Evolutionary conservation across 2,113 vertebrate species (phyloP).

Genomic region (Tympanuchus pallidicinctus): DNA sequence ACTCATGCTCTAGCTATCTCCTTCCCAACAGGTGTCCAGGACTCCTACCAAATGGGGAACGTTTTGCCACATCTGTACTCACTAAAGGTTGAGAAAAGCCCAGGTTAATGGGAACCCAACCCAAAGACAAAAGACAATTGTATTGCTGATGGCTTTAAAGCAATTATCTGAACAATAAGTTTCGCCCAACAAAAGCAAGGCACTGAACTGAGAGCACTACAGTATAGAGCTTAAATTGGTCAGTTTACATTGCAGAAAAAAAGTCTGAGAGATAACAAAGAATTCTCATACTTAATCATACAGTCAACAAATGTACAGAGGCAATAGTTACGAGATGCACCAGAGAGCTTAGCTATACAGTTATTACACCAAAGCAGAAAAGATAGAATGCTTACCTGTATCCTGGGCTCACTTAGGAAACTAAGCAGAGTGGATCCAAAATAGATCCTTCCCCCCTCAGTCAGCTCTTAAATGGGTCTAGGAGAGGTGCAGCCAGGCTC

Average conservation of each 20-base stretch:
- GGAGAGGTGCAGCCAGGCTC: too few species aligned
- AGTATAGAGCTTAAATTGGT: background rate
- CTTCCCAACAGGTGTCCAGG: background rate
- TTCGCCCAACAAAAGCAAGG: background rate
- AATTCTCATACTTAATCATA: background rate
- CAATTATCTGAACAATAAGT: background rate
- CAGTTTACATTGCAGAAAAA: background rate
- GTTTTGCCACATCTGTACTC: background rate
- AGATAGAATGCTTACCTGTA: too few species aligned
- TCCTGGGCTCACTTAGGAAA: too few species aligned
- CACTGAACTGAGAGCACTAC: background rate
- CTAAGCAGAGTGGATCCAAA: too few species aligned
- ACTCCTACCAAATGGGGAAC: background rate
- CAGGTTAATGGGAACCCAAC: background rate
- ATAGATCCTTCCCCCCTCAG: too few species aligned
- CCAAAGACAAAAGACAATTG: background rate
- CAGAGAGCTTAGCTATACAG: too few species aligned
- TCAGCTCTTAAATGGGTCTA: too few species aligned
- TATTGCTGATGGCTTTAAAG: background rate
- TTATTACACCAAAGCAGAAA: too few species aligned
- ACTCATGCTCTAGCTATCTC: background rate
- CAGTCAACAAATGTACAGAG: too few species aligned
- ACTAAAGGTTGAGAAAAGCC: background rate
- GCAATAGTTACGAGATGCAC: too few species aligned
- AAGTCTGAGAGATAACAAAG: constrained; percentile 6